Percentiles rank a stretch among this genome's conserved stretches.
Evolutionary conservation across 1,140 invertebrate species (phyloP).

Genomic region (Euschistus heros): DNA sequence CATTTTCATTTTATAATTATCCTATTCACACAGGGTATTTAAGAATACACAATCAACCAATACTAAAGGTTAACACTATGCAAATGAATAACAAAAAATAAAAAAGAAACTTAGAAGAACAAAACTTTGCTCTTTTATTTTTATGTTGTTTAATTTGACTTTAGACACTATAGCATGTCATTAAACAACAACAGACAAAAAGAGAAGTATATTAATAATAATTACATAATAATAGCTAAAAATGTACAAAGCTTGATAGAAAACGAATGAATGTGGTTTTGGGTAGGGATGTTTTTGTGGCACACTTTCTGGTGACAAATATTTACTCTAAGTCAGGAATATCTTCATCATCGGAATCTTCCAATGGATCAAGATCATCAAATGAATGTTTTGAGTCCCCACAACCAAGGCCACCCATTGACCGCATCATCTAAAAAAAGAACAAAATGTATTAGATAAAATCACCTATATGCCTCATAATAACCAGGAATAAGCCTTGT

Average conservation of each 20-base stretch:
- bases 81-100: constrained; percentile 6
- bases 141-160: neutral
- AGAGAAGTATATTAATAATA: neutral
- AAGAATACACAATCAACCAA: neutral
- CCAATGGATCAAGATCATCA: constrained; percentile 37
- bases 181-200: neutral
- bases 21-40: neutral
- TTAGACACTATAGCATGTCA: neutral
- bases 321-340: constrained; percentile 43
- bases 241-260: constrained; percentile 22
- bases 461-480: neutral
- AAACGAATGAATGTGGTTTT: constrained; percentile 10
- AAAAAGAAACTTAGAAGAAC: neutral
- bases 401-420: constrained; percentile 43
- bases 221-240: constrained; percentile 17
- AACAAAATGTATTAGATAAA: constrained; percentile 14
- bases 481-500: too few species aligned
- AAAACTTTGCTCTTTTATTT: constrained; percentile 2
- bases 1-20: neutral
- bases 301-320: constrained; percentile 1
- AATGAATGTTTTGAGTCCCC: constrained; percentile 38
- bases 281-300: neutral
- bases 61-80: neutral
- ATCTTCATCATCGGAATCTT: constrained; percentile 47
- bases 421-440: constrained; percentile 42